Evolutionary conservation across 1,140 invertebrate species (phyloP), one percentile per base, ranked within the genome.

Genomic region (Cherax quadricarinatus): DNA sequence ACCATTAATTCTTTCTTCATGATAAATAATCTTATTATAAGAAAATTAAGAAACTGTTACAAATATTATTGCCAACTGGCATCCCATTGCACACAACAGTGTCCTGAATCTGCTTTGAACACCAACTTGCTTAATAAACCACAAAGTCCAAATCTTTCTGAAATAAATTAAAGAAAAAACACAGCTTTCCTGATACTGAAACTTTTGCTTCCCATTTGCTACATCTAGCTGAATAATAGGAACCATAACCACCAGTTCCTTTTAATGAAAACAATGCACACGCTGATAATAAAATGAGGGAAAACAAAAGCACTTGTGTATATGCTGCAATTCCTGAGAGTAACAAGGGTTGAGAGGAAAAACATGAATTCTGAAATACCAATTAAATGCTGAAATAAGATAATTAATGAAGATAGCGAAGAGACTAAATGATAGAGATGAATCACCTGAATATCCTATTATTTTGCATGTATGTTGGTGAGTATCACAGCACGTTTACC

Each of bases 291-390:
- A 66, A 89, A 82, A 81, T 48, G 62, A 70, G 60, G 30, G 48
- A 89, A 89, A 89, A 48, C 57, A 81, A 41, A 89, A 89, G 87
- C 78, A 89, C 79, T 89, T 89, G 78, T 88, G 86, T 79, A 82
- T 82, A 82, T 82, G 80, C 87, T 89, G 53, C 62, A 82, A 81
- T 89, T 82, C 87, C 87, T 89, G 87, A 89, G 87, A 89, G 87
- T 78, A 73, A 73, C 60, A 89, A 70, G 60, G 79, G 51, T 66
- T 66, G 79, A 81, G 80, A 24, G 57, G 41, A 30, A 30, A 73
- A 12, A 62, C 70, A 70, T 49, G 66, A 88, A 79, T 88, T 60
- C 73, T 57, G 51, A 80, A 62, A 57, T 41, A 80, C 30, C 24
- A 75, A 75, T 75, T 75, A 75, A 75, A 30, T 57, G 53, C 24